Base-by-base conservation (phyloP, 2,888 invertebrate species). In the Nycteola revayana region DNA sequence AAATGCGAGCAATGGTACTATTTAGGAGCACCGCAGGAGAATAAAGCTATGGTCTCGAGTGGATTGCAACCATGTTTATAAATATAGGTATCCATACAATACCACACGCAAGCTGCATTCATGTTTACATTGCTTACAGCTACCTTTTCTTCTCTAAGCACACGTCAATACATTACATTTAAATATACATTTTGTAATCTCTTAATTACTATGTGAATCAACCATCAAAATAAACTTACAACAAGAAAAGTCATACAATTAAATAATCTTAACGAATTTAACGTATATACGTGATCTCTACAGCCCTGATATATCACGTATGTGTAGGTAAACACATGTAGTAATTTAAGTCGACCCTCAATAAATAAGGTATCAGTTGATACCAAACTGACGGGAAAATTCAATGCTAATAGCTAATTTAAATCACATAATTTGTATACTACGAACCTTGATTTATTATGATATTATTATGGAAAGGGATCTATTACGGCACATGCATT, bases 41-140 rank as follows among this genome's bases (percentile, higher is more conserved):
- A 47, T 52, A 36, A 40, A 43, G 32, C 34, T 44, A 41, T 33
- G 34, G 56, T 64, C 65, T 72, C 68, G 59, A 74, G 69, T 70
- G 73, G 66, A 60, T 45, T 14, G 14, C 14, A 14, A 2, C 3
- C 14, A 14, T 5, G 3, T n/a, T 3, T 14, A 14, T 5, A 14
- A 14, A 14, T 14, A 14, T 14, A n/a, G n/a, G 14, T 14, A 14
- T n/a, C n/a, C 14, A 14, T 14, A 14, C 14, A 14, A 3, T 5
- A 5, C 14, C 14, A 14, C 29, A 20, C 23, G 18, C 44, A 61
- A 60, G 66, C 64, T 57, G 62, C 41, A 34, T 47, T 38, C 49
- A 14, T 5, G 2, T 14, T 5, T 3, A 5, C 14, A 14, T 14
- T 14, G 14, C 14, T 3, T 14, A 14, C 14, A n/a, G n/a, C n/a